Evolutionary conservation across 2,888 invertebrate species (phyloP), one percentile per base, ranked within the genome.

Genomic region (Plagiodera versicolora): DNA sequence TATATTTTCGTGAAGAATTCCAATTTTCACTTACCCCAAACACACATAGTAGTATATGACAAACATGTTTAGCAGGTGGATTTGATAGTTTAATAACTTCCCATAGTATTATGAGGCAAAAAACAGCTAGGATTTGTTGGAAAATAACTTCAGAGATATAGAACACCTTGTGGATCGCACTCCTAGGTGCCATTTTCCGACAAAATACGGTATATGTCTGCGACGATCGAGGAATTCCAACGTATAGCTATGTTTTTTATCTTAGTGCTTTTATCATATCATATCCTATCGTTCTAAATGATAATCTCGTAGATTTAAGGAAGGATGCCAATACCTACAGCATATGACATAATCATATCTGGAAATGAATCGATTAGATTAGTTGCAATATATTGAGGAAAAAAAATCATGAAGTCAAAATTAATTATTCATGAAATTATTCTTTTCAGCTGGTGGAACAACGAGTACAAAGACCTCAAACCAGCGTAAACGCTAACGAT

Each of bases 1-100:
- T n/a, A n/a, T n/a, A n/a, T n/a, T n/a, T n/a, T n/a, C n/a, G n/a
- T n/a, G n/a, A n/a, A 54, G 56, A 17, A 45, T 24, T 18, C 20
- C 20, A 51, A 54, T 28, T 16, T 46, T 19, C 60, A 72, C 75
- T 75, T 68, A 77, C 77, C 56, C 76, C 76, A 16, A 73, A 44
- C 10, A 75, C 74, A 55, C 68, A 68, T 10, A 75, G 61, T 60
- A 74, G 67, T 39, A 74, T 65, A 60, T 77, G 77, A 73, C 75
- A 74, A 4, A 73, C 64, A 1, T 51, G 45, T 19, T 67, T 62
- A n/a, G 10, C 19, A 17, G 32, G 11, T 39, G 66, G 60, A 48
- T 51, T 18, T 16, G 58, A 49, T 32, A 39, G 58, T 16, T 61
- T 64, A 8, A 66, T 64, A 44, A 72, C 55, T 48, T 68, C 61